Conservation (phyloP, 1,140 invertebrate species). For the Amyelois transitella region DNA sequence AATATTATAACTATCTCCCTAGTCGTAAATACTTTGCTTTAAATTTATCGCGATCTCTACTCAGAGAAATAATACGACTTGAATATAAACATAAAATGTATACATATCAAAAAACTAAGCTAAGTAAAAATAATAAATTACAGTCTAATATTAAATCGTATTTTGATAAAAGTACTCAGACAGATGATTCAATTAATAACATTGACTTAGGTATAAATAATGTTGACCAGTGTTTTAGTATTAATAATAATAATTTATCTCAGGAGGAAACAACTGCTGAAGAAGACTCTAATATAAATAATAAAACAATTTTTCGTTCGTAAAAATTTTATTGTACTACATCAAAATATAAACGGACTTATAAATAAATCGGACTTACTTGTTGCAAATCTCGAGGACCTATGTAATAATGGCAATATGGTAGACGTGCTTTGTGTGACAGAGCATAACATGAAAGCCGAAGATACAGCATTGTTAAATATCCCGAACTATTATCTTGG, state of each 20-base stretch:
- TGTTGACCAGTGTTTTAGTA: neutral
- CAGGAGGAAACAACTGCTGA: neutral
- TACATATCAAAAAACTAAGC: neutral
- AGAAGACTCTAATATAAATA: neutral
- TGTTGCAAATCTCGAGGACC: constrained; percentile 9
- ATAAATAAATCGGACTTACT: constrained; percentile 16
- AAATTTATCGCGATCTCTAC: neutral
- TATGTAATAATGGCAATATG: neutral
- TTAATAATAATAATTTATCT: neutral
- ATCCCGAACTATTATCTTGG: constrained; percentile 12
- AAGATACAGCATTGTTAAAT: neutral
- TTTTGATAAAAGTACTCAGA: neutral
- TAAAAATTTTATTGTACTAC: constrained; percentile 13
- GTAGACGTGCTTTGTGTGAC: constrained; percentile 16
- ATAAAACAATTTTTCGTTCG: constrained; percentile 13
- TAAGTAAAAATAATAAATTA: neutral
- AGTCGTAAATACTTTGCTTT: neutral
- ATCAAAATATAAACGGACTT: constrained; percentile 19
- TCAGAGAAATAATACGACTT: neutral
- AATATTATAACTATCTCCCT: neutral
- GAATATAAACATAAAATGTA: neutral
- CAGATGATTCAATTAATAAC: neutral
- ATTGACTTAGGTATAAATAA: neutral
- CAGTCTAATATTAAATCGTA: neutral
- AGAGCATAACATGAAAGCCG: constrained; percentile 8